Base-by-base conservation (phyloP, 2,888 invertebrate species). In the Creontiades dilutus region DNA sequence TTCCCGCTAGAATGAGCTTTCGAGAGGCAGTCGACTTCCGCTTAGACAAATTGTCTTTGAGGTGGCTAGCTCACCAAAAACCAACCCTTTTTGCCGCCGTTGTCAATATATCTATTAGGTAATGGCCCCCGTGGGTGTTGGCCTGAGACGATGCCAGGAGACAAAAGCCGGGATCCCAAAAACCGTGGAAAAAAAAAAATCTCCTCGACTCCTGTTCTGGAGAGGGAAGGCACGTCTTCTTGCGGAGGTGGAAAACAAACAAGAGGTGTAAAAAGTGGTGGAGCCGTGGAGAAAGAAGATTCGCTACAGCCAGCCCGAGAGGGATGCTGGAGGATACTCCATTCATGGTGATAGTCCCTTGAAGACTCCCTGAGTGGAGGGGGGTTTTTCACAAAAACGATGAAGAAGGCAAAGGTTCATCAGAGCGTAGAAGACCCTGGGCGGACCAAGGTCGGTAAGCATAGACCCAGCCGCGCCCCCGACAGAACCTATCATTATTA, bases 201-300 rank as follows among this genome's bases (percentile, higher is more conserved):
- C 52, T 37, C 7, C n/a, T 52, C 11, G 78, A 7, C 84, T 27
- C 1, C 68, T 68, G 68, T 19, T 12, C 23, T 27, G 37, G 86
- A 14, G 37, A 48, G 88, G 61, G 82, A 82, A 57, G 89, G 82
- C 89, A 89, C 89, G 89, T 89, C 82, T 89, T 55, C 82, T 57
- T 89, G 89, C 89, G 89, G 89, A 89, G 89, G 89, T 89, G 89
- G 89, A 89, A 89, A 89, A 89, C 89, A 89, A 89, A 89, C 89
- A 89, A 89, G 89, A 57, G 68, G 75, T 23, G 46, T 89, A 89
- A 89, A 89, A 89, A 81, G 52, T 13, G 28, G 19, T 13, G 48
- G 61, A 46, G 46, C 89, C 89, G 89, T 89, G 89, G 89, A 81
- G 81, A 88, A 89, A 89, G 89, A 89, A 84, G 89, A 89, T 89